Conservation (phyloP, 2,888 invertebrate genomes). For the Ischnus inquisitorius region DNA sequence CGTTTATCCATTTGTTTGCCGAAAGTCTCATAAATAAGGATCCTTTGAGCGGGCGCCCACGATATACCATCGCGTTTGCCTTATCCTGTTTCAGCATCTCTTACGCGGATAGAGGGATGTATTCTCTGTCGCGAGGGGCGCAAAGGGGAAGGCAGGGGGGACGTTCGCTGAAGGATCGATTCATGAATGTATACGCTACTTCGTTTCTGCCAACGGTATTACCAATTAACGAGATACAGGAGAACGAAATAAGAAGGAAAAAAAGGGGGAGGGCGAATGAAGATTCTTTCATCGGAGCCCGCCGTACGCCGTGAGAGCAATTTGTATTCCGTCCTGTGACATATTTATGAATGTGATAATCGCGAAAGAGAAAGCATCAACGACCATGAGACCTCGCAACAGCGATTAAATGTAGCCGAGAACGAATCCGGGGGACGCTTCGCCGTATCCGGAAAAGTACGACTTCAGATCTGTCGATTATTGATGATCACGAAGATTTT, state of each 20-base stretch:
- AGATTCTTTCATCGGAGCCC: conserved; percentile 40
- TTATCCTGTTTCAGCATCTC: conserved; percentile 67
- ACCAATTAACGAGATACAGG: conserved; percentile 66
- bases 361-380: conserved; percentile 74
- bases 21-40: conserved; percentile 85
- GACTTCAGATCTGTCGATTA: not conserved
- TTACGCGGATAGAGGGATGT: conserved; percentile 51
- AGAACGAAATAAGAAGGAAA: conserved; percentile 9
- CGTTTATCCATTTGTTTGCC: conserved; percentile 85
- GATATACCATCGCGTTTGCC: conserved; percentile 63
- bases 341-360: conserved; percentile 80
- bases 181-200: conserved; percentile 60
- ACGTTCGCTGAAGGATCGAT: conserved; percentile 65
- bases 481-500: not conserved
- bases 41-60: conserved; percentile 79
- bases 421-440: not conserved
- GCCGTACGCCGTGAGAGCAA: conserved; percentile 14
- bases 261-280: not conserved
- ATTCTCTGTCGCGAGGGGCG: conserved; percentile 39
- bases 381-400: conserved; percentile 68
- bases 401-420: not conserved
- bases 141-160: conserved; percentile 36
- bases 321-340: conserved; percentile 25
- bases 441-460: not conserved
- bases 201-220: conserved; percentile 63